phyloP scores from a whole-genome alignment of 2,888 invertebrate species.

The Gymnosoma rotundatum region DNA sequence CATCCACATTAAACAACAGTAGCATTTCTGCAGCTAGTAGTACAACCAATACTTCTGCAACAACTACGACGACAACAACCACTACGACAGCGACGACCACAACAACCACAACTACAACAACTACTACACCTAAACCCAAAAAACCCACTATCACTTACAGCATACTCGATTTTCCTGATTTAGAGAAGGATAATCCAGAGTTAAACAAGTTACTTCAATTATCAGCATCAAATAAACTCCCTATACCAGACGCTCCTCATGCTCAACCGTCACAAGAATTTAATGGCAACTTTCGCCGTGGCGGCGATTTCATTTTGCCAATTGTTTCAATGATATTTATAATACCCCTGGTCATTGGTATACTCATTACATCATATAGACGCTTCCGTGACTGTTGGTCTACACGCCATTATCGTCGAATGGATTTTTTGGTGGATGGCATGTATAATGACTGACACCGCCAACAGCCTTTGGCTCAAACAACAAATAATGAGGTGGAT shows the following conservation, averaged over 20 bases:
- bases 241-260: slow-evolving; percentile 72
- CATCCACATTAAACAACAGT: neutral
- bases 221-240: slow-evolving; percentile 52
- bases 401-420: slow-evolving; percentile 91
- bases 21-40: neutral
- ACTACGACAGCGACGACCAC: slow-evolving; percentile 75
- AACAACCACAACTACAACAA: slow-evolving; percentile 76
- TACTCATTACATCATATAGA: slow-evolving; percentile 86
- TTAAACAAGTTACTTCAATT: slow-evolving; percentile 42
- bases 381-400: slow-evolving; percentile 92
- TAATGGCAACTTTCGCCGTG: slow-evolving; percentile 77
- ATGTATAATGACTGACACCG: slow-evolving; percentile 90
- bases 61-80: slow-evolving; percentile 75
- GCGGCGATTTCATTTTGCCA: slow-evolving; percentile 88
- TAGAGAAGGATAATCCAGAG: slow-evolving; percentile 69
- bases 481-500: slow-evolving; percentile 48
- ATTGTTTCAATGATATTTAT: slow-evolving; percentile 89
- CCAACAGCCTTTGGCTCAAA: slow-evolving; percentile 51
- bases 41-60: slow-evolving; percentile 71
- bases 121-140: slow-evolving; percentile 81
- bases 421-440: slow-evolving; percentile 94
- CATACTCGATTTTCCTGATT: slow-evolving; percentile 80
- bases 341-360: slow-evolving; percentile 86
- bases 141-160: slow-evolving; percentile 84
- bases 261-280: slow-evolving; percentile 77